phyloP scores from a whole-genome alignment of 2,888 invertebrate genomes.

The Diadegma fenestrale region DNA sequence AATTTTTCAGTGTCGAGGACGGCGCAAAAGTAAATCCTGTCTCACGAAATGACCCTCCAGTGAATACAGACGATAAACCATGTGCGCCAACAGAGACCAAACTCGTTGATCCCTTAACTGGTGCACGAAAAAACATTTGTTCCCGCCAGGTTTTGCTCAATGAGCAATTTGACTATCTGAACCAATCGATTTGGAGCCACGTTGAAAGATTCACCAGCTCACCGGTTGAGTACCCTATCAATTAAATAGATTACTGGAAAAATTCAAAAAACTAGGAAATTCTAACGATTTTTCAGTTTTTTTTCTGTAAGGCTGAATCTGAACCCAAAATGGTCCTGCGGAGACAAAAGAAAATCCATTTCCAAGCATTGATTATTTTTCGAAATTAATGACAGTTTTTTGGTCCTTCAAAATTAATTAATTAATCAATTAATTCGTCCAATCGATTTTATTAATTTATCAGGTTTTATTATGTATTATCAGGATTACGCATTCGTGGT shows the following conservation, averaged over 20 bases:
- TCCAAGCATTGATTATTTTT: no score
- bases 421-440: no score
- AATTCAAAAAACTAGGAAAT: not conserved
- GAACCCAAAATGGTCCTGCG: no score
- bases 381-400: no score
- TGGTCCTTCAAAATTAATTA: no score
- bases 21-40: constrained; percentile 50
- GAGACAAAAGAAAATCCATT: no score
- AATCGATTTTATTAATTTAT: no score
- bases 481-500: constrained; percentile 91
- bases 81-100: constrained; percentile 72
- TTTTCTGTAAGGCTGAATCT: no score
- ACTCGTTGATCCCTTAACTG: constrained; percentile 78
- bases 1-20: constrained; percentile 65
- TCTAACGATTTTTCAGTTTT: not conserved
- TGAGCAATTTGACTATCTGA: constrained; percentile 86
- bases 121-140: constrained; percentile 85
- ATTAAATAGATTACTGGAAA: not conserved
- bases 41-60: not conserved
- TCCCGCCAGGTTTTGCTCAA: constrained; percentile 88
- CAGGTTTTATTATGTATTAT: constrained; percentile 15
- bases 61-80: constrained; percentile 27
- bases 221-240: constrained; percentile 86
- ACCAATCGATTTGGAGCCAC: constrained; percentile 86
- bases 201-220: constrained; percentile 87